Evolutionary conservation across 2,797 vertebrate genomes (phyloP).

Genomic region (Danio aesculapii): DNA sequence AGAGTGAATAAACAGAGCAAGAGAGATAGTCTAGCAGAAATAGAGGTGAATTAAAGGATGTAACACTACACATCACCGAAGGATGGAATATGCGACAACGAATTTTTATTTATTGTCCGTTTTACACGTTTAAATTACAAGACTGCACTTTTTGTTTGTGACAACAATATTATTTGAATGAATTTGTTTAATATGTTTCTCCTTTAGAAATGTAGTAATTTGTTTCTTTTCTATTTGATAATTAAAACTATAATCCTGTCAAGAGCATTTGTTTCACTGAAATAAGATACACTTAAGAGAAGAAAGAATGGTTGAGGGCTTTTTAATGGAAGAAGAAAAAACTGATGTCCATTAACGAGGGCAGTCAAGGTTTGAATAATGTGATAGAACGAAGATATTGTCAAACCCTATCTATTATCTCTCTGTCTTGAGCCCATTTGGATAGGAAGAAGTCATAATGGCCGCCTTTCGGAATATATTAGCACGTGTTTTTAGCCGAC

Average conservation of each 20-base stretch:
- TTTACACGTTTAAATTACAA: neutral
- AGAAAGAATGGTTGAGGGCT: neutral
- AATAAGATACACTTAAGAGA: neutral
- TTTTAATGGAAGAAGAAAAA: slow-evolving; percentile 17
- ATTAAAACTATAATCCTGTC: neutral
- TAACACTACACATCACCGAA: neutral
- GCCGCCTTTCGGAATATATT: slow-evolving; percentile 51
- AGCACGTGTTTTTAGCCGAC: slow-evolving; percentile 51
- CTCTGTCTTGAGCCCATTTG: slow-evolving; percentile 20
- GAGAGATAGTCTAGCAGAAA: slow-evolving; percentile 78
- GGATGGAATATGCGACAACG: neutral
- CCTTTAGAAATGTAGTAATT: neutral
- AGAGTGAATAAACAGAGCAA: slow-evolving; percentile 90
- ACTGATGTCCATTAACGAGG: slow-evolving; percentile 26
- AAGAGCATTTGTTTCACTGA: neutral
- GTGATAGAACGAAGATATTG: slow-evolving; percentile 28
- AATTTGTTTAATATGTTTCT: neutral
- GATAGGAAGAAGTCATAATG: slow-evolving; percentile 40
- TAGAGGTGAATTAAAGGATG: slow-evolving; percentile 67
- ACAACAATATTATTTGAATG: neutral
- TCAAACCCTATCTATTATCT: slow-evolving; percentile 49
- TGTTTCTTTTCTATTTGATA: neutral
- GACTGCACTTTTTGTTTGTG: neutral
- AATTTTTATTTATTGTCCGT: neutral
- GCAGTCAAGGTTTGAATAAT: slow-evolving; percentile 30